Evolutionary conservation across 2,797 vertebrate genomes (phyloP), one percentile per base, ranked within the genome.

Genomic region (Caiman crocodilus): DNA sequence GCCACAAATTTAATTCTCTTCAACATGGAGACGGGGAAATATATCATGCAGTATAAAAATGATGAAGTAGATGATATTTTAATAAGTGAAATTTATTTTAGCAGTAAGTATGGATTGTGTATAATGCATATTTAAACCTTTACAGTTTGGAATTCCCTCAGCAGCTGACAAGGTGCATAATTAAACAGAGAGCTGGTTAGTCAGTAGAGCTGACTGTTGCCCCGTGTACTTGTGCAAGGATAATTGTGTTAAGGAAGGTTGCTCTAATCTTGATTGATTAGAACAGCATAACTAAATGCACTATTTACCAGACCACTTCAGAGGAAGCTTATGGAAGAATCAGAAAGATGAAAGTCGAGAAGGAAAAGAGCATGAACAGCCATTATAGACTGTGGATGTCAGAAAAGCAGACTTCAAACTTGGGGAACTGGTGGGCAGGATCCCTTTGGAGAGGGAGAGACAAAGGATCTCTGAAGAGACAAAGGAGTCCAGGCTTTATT

Each of bases 141-240:
- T 84, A 61, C 81, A 90, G 76, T 79, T 64, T 82, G 79, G 69
- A 92, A 88, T 84, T 92, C 79, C 58, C 93, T 90, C 32, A 69
- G 91, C 73, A 79, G 89, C 89, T 93, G 87, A 83, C 78, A 80
- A 88, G 79, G 76, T 81, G 63, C 0, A 2, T 92, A 90, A 84
- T 78, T 90, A 67, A 81, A 82, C 84, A 73, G 65, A 32, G 67
- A 90, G 76, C 79, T 79, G 76, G 79, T 14, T 79, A 42, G 89
- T 73, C 91, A 90, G 1, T 42, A 84, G 76, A 79, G 15, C 67
- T 91, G 82, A 28, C 85, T 90, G 73, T 32, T 86, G 65, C 82
- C 13, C 4, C 32, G 65, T 55, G 76, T 2, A 56, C 58, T 82
- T 84, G 55, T 8, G 61, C 64, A 42, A 76, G 83, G 73, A 88